A percentile compares a stretch with the other conserved stretches of the same genome.
Evolutionary conservation across 1,140 invertebrate genomes (phyloP).

Genomic region (Argopecten irradians): DNA sequence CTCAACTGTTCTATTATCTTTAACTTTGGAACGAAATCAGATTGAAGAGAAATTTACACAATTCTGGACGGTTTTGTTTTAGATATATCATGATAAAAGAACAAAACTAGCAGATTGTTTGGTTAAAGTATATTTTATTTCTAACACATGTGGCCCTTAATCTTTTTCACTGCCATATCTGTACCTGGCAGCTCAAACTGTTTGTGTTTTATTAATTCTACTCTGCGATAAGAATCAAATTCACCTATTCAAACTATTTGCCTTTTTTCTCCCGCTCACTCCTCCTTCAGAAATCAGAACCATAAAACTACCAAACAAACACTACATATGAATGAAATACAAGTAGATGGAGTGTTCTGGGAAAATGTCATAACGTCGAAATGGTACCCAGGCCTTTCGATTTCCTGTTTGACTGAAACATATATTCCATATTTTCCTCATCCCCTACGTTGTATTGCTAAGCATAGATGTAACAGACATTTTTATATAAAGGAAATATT

Average conservation of each 20-base stretch:
- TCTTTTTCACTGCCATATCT: slow-evolving; percentile 10
- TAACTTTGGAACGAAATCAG: not conserved
- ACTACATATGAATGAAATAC: not conserved
- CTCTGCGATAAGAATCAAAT: not conserved
- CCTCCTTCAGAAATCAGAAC: not conserved
- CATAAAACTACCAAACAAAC: not conserved
- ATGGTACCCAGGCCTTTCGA: not conserved
- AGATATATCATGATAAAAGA: slow-evolving; percentile 17
- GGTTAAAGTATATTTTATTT: slow-evolving; percentile 4
- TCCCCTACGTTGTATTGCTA: too few relatives aligned
- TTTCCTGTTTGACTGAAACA: not conserved
- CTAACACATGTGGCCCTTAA: slow-evolving; percentile 4
- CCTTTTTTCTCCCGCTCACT: not conserved
- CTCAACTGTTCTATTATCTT: slow-evolving; percentile 11
- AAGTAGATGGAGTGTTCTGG: not conserved
- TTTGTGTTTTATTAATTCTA: slow-evolving; percentile 6
- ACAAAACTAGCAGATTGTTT: slow-evolving; percentile 22
- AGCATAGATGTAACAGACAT: too few relatives aligned
- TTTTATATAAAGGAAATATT: too few relatives aligned
- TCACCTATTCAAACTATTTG: not conserved
- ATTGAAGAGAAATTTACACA: slow-evolving; percentile 12
- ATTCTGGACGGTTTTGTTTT: slow-evolving; percentile 16
- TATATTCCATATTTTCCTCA: too few relatives aligned
- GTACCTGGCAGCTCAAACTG: not conserved
- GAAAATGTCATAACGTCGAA: not conserved